These are phyloP conservation scores for Himalopsyche phryganea DNA, from an alignment of 1,140 invertebrate genomes.

Conservation along the genomic window DNA sequence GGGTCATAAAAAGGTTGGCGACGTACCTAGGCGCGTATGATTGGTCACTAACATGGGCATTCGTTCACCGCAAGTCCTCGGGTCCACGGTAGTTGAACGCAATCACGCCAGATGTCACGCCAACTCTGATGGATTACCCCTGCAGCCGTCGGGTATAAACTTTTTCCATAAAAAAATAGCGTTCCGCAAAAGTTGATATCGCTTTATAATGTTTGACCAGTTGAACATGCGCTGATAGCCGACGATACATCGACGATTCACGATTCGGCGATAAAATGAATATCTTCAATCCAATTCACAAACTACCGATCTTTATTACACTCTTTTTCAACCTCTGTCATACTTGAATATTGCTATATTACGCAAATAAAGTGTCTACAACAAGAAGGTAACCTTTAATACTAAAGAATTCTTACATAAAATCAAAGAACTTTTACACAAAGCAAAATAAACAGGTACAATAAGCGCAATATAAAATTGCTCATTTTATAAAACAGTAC, in stretches of 20 bases:
- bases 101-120: constrained; percentile 27
- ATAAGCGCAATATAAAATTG: no score
- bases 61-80: constrained; percentile 1
- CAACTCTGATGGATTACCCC: constrained; percentile 30
- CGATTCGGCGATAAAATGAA: background rate
- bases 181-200: constrained; percentile 20
- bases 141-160: constrained; percentile 7
- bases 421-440: no score
- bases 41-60: constrained; percentile 13
- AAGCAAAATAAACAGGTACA: no score
- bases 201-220: constrained; percentile 28
- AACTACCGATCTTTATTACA: no score
- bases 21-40: background rate
- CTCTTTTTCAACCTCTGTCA: no score
- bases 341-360: no score
- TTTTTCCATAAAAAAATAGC: constrained; percentile 20
- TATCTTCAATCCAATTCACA: no score
- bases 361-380: no score
- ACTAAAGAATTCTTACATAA: no score
- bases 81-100: constrained; percentile 3
- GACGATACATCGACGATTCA: background rate
- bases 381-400: no score
- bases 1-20: constrained; percentile 16
- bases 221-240: background rate
- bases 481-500: no score